phyloP scores from a whole-genome alignment of 2,797 vertebrate genomes.

The Hozukius guyotensis region DNA sequence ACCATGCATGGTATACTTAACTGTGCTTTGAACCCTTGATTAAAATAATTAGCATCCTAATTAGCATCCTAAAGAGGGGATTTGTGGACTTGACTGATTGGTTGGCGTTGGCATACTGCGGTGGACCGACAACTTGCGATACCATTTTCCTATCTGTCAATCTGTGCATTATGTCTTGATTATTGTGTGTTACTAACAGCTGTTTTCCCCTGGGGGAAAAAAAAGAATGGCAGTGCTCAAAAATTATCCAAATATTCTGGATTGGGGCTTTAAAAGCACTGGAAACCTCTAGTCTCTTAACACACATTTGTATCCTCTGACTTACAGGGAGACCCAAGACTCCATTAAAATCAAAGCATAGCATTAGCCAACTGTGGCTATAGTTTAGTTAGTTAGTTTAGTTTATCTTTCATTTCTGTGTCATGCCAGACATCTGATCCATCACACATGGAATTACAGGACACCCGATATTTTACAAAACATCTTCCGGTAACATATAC shows the following conservation, averaged over 20 bases:
- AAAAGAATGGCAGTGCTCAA: neutral
- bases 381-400: neutral
- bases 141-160: no score
- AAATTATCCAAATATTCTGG: no score
- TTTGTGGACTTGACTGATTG: no score
- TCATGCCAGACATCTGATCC: neutral
- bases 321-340: neutral
- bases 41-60: neutral
- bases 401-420: neutral
- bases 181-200: no score
- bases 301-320: neutral
- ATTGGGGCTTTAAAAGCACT: neutral
- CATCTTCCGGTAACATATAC: no score
- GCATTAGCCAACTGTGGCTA: neutral
- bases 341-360: neutral
- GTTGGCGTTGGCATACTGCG: no score
- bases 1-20: neutral
- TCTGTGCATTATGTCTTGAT: no score
- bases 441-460: neutral
- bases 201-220: no score
- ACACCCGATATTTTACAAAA: neutral
- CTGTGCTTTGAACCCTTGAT: neutral
- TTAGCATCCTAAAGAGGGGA: neutral
- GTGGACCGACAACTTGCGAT: no score
- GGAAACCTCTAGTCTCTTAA: no score